Base-by-base conservation (phyloP, 2,113 vertebrate species). In the Myotis lucifugus region DNA sequence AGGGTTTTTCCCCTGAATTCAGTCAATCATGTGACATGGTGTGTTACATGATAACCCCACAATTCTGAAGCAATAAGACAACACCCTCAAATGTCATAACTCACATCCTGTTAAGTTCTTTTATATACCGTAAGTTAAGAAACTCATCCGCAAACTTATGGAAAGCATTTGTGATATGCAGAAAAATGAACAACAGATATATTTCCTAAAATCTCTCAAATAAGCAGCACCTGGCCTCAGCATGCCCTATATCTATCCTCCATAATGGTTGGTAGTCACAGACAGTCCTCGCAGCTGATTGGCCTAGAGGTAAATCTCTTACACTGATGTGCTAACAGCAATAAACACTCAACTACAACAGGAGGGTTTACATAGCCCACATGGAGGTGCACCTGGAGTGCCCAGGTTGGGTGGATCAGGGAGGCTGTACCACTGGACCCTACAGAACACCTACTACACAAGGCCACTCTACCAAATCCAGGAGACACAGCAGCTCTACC, bases 21-120 rank as follows among this genome's bases (percentile, higher is more conserved):
- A 87, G 84, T 85, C 40, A 81, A 82, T 67, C 96, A 97, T 10
- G 95, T 95, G 96, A 95, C 85, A 73, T 85, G 21, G 82, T 34
- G 32, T 95, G 52, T 97, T 96, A 94, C 96, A 74, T 0, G 73
- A 96, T 78, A 94, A 92, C 64, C n/a, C 84, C 82, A 94, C 50
- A 83, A 70, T 50, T 88, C 82, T 96, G 81, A 97, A 95, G 97
- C 92, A 97, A 90, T 48, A 87, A 76, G 94, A 67, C 76, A 94
- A 97, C 93, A 88, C 95, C 95, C 54, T 59, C 84, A 61, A 37
- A 73, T 93, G 97, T 96, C 95, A 70, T 40, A 97, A 97, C 85
- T 96, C 90, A 96, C 70, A 97, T 93, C 95, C 96, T 97, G 92
- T 94, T 81, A 54, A 76, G 25, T n/a, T 83, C 21, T 67, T 79